Conservation (phyloP, 2,113 vertebrate species). For the Ceratotherium simum region DNA sequence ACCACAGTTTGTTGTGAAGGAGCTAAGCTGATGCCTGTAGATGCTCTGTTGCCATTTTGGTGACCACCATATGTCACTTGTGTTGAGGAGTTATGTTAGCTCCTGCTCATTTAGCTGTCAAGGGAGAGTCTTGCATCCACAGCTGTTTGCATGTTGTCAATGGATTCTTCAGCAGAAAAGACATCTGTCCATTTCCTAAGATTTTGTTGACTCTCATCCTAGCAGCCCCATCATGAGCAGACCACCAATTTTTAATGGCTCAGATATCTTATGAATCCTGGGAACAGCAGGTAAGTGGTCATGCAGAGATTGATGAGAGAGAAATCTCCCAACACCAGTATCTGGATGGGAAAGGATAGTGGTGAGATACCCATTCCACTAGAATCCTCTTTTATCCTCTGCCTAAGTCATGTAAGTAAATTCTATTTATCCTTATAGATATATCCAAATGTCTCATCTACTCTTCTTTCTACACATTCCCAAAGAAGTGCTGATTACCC, state of each 20-base stretch:
- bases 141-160: neutral
- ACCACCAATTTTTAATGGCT: neutral
- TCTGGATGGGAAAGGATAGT: neutral
- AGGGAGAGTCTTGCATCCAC: neutral
- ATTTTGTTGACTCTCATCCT: neutral
- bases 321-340: neutral
- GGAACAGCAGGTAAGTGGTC: neutral
- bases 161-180: neutral
- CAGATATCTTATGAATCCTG: neutral
- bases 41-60: neutral
- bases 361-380: neutral
- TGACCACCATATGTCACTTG: neutral
- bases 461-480: neutral
- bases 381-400: neutral
- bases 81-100: neutral
- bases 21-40: neutral
- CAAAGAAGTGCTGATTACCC: neutral
- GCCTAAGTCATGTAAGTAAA: neutral
- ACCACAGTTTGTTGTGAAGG: neutral
- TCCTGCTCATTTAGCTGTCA: neutral
- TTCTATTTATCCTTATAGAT: neutral
- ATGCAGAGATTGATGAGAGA: neutral
- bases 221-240: neutral
- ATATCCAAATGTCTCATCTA: neutral
- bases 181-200: neutral